A percentile compares a stretch with the other conserved stretches of the same genome.
These are phyloP conservation scores for Nemotelus pantherinus DNA, from an alignment of 2,888 invertebrate genomes.

Conservation along the genomic window DNA sequence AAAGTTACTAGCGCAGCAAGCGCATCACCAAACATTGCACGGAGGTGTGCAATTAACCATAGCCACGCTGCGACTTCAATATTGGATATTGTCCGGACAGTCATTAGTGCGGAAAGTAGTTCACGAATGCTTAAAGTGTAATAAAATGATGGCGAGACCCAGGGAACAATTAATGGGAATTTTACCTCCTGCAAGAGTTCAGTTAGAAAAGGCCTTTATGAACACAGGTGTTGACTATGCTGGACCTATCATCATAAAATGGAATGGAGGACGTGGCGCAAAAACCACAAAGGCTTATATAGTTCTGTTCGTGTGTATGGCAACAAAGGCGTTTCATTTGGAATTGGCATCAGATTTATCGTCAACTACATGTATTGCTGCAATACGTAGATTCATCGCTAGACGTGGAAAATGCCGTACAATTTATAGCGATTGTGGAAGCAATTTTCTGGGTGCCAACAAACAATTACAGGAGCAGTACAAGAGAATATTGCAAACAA, in stretches of 20 bases:
- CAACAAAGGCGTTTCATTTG: too few species aligned
- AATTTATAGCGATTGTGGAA: not conserved
- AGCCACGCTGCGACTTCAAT: too few species aligned
- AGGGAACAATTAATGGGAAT: not conserved
- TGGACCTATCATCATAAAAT: slow-evolving; percentile 1
- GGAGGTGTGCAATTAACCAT: not conserved
- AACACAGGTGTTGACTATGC: slow-evolving; percentile 12
- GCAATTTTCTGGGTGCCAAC: not conserved
- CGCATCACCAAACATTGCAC: not conserved
- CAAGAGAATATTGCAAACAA: too few species aligned
- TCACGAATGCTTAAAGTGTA: not conserved
- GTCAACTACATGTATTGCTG: too few species aligned
- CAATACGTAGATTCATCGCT: not conserved
- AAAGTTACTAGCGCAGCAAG: not conserved
- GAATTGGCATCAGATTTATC: too few species aligned
- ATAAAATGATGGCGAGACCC: not conserved
- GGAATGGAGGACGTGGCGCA: slow-evolving; percentile 35
- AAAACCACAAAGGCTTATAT: slow-evolving; percentile 11
- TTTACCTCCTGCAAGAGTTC: not conserved
- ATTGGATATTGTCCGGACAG: too few species aligned
- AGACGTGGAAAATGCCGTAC: not conserved
- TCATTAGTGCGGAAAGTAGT: not conserved
- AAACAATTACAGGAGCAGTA: not conserved
- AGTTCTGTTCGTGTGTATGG: slow-evolving; percentile 42
- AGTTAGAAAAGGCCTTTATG: not conserved